A percentile compares a stretch with the other conserved stretches of the same genome.
These are phyloP conservation scores for Lepidocyrtinus sp. DNA, from an alignment of 2,888 invertebrate genomes.

Conservation along the genomic window DNA sequence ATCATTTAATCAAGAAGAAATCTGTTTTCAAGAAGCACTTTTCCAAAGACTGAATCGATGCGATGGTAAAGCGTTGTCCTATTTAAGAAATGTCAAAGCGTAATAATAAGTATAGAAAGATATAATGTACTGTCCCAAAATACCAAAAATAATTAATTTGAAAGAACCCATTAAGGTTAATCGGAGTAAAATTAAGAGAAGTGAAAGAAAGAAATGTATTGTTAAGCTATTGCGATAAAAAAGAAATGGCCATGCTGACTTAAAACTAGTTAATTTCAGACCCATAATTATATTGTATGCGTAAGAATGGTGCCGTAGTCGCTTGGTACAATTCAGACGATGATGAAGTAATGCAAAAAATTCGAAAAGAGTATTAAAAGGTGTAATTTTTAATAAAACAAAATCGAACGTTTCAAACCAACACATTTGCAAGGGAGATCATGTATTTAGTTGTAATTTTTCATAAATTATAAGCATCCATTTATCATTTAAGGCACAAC, in stretches of 20 bases:
- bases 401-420: not conserved
- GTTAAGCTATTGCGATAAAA: constrained; percentile 12
- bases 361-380: constrained; percentile 5
- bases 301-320: constrained; percentile 57
- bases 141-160: no score
- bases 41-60: constrained; percentile 51
- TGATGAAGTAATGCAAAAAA: constrained; percentile 20
- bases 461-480: not conserved
- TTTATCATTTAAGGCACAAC: not conserved
- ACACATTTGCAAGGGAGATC: no score
- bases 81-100: no score
- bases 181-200: no score
- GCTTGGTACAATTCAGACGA: constrained; percentile 51
- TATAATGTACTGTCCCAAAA: no score
- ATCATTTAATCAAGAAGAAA: constrained; percentile 24
- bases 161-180: no score
- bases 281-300: constrained; percentile 17
- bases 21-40: constrained; percentile 43
- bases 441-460: constrained; percentile 3
- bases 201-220: not conserved
- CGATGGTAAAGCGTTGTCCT: constrained; percentile 37
- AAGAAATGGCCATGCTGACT: constrained; percentile 50
- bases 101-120: no score
- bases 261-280: constrained; percentile 24
- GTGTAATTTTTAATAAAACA: constrained; percentile 28